Evolutionary conservation across 92 coral and sea anemone species (phyloP).

Genomic region (Scolanthus callimorphus): DNA sequence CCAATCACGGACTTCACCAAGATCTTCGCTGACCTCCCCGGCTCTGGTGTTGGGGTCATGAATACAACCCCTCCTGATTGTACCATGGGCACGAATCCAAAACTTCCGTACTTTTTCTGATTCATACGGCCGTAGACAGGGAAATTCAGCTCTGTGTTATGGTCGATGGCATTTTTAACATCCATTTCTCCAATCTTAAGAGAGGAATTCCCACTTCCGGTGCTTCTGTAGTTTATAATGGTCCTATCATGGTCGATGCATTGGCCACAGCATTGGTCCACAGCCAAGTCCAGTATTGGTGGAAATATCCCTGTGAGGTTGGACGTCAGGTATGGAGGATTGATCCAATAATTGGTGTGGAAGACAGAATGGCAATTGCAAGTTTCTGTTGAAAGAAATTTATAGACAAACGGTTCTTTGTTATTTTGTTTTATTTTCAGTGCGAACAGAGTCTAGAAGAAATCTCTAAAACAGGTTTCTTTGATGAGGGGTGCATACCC

Average conservation of each 20-base stretch:
- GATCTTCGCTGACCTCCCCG: conserved; percentile 57
- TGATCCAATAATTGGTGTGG: conserved; percentile 84
- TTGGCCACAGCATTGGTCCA: conserved; percentile 58
- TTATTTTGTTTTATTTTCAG: too few species aligned
- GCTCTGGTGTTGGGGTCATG: conserved; percentile 53
- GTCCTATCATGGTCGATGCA: conserved; percentile 60
- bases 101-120: conserved; percentile 50
- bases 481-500: too few species aligned
- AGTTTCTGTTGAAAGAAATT: conserved; percentile 80
- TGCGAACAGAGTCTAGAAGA: too few species aligned
- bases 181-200: conserved; percentile 29
- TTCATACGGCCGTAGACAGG: conserved; percentile 68
- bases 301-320: conserved; percentile 78
- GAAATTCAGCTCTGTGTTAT: conserved; percentile 60
- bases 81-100: conserved; percentile 75
- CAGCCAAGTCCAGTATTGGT: conserved; percentile 44
- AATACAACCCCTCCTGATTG: conserved; percentile 85
- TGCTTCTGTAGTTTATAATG: conserved; percentile 25
- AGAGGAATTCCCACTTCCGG: conserved; percentile 21
- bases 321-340: conserved; percentile 69
- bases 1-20: conserved; percentile 63
- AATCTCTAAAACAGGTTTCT: too few species aligned
- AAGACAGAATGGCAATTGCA: conserved; percentile 73
- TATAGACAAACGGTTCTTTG: too few species aligned
- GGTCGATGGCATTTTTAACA: conserved; percentile 45